Conservation (phyloP, 2,797 vertebrate species). For the Synaphobranchus kaupii region DNA sequence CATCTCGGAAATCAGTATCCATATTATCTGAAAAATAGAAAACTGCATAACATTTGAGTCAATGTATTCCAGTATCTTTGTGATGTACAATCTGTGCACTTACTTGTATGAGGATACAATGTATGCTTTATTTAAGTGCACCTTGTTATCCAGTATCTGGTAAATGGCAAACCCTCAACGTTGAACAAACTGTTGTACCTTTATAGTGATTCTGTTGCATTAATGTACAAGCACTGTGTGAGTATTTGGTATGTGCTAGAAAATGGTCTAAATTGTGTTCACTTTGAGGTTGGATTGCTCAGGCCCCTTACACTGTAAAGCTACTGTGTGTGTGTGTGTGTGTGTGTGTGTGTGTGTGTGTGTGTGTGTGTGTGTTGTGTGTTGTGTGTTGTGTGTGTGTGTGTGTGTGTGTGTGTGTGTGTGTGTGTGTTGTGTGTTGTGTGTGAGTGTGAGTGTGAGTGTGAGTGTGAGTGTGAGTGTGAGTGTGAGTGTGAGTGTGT, state of each 20-base stretch:
- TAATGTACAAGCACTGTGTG: not conserved
- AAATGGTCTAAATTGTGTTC: too few species aligned
- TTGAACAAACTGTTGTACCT: not conserved
- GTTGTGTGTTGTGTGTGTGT: not conserved
- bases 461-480: too few species aligned
- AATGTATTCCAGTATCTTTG: too few species aligned
- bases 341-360: not conserved
- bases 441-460: not conserved
- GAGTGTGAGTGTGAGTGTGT: not conserved
- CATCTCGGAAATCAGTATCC: too few species aligned
- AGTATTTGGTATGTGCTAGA: not conserved
- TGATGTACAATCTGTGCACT: too few species aligned
- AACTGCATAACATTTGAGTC: too few species aligned
- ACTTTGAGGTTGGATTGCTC: not conserved
- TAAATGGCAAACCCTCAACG: not conserved
- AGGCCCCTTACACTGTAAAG: not conserved
- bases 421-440: not conserved
- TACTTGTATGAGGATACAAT: too few species aligned
- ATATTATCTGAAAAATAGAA: too few species aligned
- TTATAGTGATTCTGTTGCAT: not conserved
- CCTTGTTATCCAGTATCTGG: too few species aligned
- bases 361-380: not conserved
- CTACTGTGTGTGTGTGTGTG: not conserved
- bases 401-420: not conserved
- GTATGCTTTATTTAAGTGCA: too few species aligned